Conservation (phyloP, 64 coral and sea anemone species). For the Anthopleura sola region DNA sequence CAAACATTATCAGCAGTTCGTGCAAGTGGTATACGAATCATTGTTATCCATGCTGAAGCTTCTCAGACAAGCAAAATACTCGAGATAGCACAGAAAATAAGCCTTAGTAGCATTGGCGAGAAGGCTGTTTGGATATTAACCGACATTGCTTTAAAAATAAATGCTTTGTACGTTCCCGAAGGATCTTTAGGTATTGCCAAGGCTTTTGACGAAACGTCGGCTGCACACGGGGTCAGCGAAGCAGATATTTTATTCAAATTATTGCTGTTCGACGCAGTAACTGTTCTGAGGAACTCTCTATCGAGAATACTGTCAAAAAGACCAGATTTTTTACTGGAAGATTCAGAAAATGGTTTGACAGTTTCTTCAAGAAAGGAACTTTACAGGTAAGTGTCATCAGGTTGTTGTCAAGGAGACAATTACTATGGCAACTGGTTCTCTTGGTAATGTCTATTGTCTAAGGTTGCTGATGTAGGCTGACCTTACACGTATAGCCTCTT, state of each 20-base stretch:
- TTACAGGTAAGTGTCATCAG: background rate
- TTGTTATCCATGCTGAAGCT: slow-evolving; percentile 50
- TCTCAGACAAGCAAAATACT: slow-evolving; percentile 44
- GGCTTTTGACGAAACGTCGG: background rate
- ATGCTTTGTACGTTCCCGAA: slow-evolving; percentile 40
- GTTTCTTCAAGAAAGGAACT: slow-evolving; percentile 5
- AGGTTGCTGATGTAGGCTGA: too few relatives aligned
- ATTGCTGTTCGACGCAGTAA: background rate
- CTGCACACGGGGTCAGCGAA: background rate
- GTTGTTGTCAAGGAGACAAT: background rate
- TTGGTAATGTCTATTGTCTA: too few relatives aligned
- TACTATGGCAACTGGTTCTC: background rate
- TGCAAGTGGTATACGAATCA: slow-evolving; percentile 36
- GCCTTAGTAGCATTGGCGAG: slow-evolving; percentile 22
- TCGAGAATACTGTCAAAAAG: background rate
- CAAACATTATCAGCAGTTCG: slow-evolving; percentile 48
- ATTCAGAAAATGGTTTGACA: background rate
- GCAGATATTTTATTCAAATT: background rate
- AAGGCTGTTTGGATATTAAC: slow-evolving; percentile 78
- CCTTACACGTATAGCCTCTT: too few relatives aligned
- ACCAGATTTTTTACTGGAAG: background rate
- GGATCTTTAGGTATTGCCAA: slow-evolving; percentile 63
- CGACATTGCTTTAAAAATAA: slow-evolving; percentile 30
- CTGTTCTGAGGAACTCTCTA: background rate
- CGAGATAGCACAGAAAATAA: slow-evolving; percentile 32